Percentiles rank a stretch among this genome's conserved stretches.
These are phyloP conservation scores for Pitta sordida DNA, from an alignment of 2,113 vertebrate genomes.

Conservation along the genomic window DNA sequence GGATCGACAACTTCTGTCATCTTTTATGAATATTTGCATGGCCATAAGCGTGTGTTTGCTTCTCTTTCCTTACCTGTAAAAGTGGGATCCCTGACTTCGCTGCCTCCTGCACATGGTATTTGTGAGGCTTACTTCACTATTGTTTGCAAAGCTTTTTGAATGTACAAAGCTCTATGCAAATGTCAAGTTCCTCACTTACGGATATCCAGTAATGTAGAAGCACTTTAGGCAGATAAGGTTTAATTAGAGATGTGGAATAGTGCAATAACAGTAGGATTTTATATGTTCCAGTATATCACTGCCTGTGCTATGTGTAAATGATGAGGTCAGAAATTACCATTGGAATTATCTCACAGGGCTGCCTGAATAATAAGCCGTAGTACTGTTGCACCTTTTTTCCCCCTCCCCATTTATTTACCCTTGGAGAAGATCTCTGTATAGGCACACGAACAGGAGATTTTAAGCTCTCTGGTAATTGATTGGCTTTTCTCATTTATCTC, in stretches of 20 bases:
- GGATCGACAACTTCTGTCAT: neutral
- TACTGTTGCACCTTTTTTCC: neutral
- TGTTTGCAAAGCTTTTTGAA: constrained; percentile 30
- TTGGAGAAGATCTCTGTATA: neutral
- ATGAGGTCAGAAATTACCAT: neutral
- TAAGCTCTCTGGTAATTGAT: neutral
- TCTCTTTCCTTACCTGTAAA: neutral
- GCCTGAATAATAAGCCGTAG: neutral
- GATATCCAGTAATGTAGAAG: neutral
- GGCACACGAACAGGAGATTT: neutral
- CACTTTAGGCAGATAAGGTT: constrained; percentile 22
- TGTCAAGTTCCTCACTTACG: neutral
- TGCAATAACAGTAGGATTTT: constrained; percentile 16
- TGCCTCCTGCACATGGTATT: neutral
- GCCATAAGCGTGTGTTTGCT: neutral
- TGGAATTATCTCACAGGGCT: neutral
- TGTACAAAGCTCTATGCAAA: constrained; percentile 28
- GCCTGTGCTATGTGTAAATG: neutral
- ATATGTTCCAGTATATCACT: neutral
- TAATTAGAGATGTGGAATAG: constrained; percentile 21
- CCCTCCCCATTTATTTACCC: neutral
- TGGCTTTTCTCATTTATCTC: neutral
- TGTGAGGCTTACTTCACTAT: neutral
- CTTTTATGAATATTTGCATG: neutral
- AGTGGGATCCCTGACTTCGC: neutral